Conservation (phyloP, 1,140 invertebrate genomes). For the Himalopsyche phryganea region DNA sequence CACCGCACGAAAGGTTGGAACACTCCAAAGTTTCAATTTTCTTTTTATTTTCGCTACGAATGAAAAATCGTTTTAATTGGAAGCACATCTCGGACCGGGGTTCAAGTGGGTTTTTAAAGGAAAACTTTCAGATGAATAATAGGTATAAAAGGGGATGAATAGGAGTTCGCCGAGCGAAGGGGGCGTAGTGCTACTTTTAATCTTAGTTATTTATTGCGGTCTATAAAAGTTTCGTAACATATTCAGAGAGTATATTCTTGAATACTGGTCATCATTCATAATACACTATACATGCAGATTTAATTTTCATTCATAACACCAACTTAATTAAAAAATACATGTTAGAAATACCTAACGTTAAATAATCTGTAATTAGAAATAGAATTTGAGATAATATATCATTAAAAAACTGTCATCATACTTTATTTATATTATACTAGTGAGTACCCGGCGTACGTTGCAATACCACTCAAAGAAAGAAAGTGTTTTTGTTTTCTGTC, state of each 20-base stretch:
- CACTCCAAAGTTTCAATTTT: slow-evolving; percentile 26
- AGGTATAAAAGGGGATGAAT: slow-evolving; percentile 1
- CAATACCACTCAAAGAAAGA: too few species aligned
- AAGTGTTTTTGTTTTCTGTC: too few species aligned
- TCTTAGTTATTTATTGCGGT: slow-evolving; percentile 4
- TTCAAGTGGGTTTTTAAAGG: slow-evolving; percentile 11
- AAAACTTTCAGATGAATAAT: slow-evolving; percentile 18
- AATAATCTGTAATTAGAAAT: too few species aligned
- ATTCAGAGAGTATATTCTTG: not conserved
- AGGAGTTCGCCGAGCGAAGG: not conserved
- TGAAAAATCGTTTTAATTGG: slow-evolving; percentile 28
- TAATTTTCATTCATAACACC: too few species aligned
- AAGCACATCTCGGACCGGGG: slow-evolving; percentile 9
- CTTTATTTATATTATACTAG: too few species aligned
- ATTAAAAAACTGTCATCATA: too few species aligned
- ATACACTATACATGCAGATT: too few species aligned
- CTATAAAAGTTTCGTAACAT: not conserved
- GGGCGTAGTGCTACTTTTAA: not conserved
- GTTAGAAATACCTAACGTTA: too few species aligned
- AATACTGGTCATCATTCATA: too few species aligned
- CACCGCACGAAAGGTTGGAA: slow-evolving; percentile 7
- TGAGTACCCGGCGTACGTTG: too few species aligned
- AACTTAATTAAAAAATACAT: too few species aligned
- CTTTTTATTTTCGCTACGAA: slow-evolving; percentile 13
- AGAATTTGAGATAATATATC: too few species aligned